Base-by-base conservation (phyloP, 1,140 invertebrate genomes). In the Hormaphis cornu region DNA sequence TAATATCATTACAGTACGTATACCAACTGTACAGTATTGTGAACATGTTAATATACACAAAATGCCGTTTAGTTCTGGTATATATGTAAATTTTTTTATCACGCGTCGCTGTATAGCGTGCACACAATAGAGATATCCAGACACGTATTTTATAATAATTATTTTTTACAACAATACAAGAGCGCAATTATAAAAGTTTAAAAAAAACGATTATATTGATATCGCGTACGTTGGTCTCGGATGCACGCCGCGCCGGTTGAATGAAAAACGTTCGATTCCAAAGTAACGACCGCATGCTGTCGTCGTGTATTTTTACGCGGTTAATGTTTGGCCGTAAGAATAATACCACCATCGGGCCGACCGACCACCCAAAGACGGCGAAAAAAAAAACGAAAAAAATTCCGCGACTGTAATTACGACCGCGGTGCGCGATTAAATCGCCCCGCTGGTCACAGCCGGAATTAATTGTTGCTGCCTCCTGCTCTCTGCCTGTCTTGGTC, bases 331-430 rank as follows among this genome's bases (percentile, higher is more conserved):
- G 22, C 0, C 3, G 12, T 24, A 16, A 37, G 22, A 24, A 58
- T 40, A 4, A 12, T 35, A 3, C n/a, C n/a, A n/a, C n/a, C n/a
- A n/a, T n/a, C n/a, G n/a, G n/a, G n/a, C n/a, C n/a, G n/a, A n/a
- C 22, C 33, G 54, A 58, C 54, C 33, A 58, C 54, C 54, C 54
- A 58, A 58, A 58, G 54, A 58, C 20, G 54, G 24, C 40, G 37
- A 58, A 9, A 58, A 58, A 24, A 30, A 54, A 35, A 37, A 56
- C 22, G 3, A 22, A 58, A 58, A 58, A 58, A 58, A 58, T 24
- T 40, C 33, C 7, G 16, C 54, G 33, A 58, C 20, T 40, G 22
- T 40, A 58, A 58, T 58, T 58, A 58, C 22, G 35, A 58, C 35
- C 33, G 20, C 54, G 35, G 54, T 24, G 33, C 33, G 40, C 33